A percentile compares a stretch with the other conserved stretches of the same genome.
Conservation (phyloP, 2,113 vertebrate genomes). For the Artemisiospiza belli region DNA sequence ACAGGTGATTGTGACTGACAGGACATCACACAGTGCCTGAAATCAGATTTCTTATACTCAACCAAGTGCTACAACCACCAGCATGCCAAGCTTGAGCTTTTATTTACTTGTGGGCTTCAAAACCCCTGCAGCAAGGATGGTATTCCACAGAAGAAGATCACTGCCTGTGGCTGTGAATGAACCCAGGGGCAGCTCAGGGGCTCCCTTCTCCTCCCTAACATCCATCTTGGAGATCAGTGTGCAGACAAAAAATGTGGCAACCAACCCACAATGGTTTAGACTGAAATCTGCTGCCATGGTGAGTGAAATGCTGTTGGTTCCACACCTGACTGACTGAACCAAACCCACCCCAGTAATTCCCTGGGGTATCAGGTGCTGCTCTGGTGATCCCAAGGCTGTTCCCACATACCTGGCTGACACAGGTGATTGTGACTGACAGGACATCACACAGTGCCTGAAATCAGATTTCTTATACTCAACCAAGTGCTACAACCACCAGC, state of each 20-base stretch:
- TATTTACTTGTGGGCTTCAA: background rate
- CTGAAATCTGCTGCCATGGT: background rate
- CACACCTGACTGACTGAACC: too few relatives aligned
- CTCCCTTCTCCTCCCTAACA: background rate
- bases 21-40: background rate
- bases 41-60: background rate
- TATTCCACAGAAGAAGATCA: background rate
- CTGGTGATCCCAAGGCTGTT: background rate
- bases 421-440: slow-evolving; percentile 58
- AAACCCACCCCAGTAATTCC: background rate
- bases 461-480: too few relatives aligned
- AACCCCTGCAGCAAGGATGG: background rate
- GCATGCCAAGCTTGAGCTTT: background rate
- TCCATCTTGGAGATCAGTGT: background rate
- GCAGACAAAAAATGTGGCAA: background rate
- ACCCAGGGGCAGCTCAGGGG: background rate
- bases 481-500: too few relatives aligned
- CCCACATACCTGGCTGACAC: slow-evolving; percentile 87
- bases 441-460: too few relatives aligned
- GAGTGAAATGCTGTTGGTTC: background rate
- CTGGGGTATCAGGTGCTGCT: background rate
- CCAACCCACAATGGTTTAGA: background rate
- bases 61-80: background rate
- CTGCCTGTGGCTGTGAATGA: background rate
- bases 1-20: background rate